These are phyloP conservation scores for Petromus typicus DNA, from an alignment of 2,113 vertebrate genomes.

Conservation along the genomic window DNA sequence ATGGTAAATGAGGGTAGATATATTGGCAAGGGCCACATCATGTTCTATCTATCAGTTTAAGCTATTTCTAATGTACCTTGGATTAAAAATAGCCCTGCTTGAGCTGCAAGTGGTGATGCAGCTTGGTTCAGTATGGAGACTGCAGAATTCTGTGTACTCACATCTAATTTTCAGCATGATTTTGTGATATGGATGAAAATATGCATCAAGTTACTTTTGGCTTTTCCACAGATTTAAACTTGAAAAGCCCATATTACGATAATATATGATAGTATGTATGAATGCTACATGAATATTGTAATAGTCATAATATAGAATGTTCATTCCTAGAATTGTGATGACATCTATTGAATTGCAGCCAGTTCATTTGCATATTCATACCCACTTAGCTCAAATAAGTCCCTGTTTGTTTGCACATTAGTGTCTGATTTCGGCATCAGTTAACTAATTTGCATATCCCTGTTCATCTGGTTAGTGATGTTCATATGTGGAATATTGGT, in stretches of 20 bases:
- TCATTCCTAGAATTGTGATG: slow-evolving; percentile 79
- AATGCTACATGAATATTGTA: slow-evolving; percentile 78
- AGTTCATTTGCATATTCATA: slow-evolving; percentile 82
- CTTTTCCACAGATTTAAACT: slow-evolving; percentile 69
- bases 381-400: slow-evolving; percentile 77
- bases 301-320: slow-evolving; percentile 82
- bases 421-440: slow-evolving; percentile 76
- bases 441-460: slow-evolving; percentile 77
- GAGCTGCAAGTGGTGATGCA: neutral
- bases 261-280: slow-evolving; percentile 68
- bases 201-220: slow-evolving; percentile 70
- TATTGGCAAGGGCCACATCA: neutral
- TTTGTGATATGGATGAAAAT: slow-evolving; percentile 61
- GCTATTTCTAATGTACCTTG: neutral
- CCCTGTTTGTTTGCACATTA: slow-evolving; percentile 82
- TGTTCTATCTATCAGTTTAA: neutral
- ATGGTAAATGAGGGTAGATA: neutral
- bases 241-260: slow-evolving; percentile 63
- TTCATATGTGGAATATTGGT: slow-evolving; percentile 56
- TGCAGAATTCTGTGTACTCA: neutral
- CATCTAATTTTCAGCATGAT: slow-evolving; percentile 51
- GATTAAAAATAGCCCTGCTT: slow-evolving; percentile 17
- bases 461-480: slow-evolving; percentile 78
- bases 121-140: neutral
- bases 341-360: slow-evolving; percentile 77